Base-by-base conservation (phyloP, 2,113 vertebrate genomes). In the Entosphenus tridentatus region DNA sequence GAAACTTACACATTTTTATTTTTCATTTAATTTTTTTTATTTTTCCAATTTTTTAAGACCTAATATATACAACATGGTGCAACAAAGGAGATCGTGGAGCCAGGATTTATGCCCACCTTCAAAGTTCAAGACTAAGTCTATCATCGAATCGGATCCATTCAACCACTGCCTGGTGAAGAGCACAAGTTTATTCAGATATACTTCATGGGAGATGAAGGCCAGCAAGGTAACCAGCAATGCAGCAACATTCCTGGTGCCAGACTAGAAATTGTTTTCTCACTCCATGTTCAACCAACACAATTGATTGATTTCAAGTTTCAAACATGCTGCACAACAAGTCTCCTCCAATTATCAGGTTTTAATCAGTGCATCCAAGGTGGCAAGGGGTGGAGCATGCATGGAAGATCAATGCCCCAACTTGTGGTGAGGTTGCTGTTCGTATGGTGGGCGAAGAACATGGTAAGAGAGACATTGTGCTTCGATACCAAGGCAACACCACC, bases 161-260 rank as follows among this genome's bases (percentile, higher is more conserved):
- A 62, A 18, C 58, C 58, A 62, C 58, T 62, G 58, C 58, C 58
- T 62, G 58, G 18, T 17, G 58, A 62, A 62, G 58, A 62, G 58
- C 58, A 13, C 58, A 18, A 14, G 58, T 62, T 62, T 62, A 18
- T 62, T 17, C 58, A 62, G 58, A 39, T 39, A 39, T 39, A 39
- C 39, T 39, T 39, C 39, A 39, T 39, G 39, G 39, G 39, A 39
- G 39, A 62, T 62, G 58, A 62, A 6, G 18, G 58, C 16, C 58
- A 62, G 58, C 58, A 62, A 62, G 58, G 58, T 17, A 62, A 62
- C 58, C 58, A 62, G 58, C 58, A 18, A 62, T 62, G 58, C 58
- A 62, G 58, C 58, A 62, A 62, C 8, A 18, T 62, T 62, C 58
- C 58, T 62, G 58, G 58, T 62, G 58, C 16, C 58, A 13, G 18